Base-by-base conservation (phyloP, 2,888 invertebrate genomes). In the Maniola hyperantus region DNA sequence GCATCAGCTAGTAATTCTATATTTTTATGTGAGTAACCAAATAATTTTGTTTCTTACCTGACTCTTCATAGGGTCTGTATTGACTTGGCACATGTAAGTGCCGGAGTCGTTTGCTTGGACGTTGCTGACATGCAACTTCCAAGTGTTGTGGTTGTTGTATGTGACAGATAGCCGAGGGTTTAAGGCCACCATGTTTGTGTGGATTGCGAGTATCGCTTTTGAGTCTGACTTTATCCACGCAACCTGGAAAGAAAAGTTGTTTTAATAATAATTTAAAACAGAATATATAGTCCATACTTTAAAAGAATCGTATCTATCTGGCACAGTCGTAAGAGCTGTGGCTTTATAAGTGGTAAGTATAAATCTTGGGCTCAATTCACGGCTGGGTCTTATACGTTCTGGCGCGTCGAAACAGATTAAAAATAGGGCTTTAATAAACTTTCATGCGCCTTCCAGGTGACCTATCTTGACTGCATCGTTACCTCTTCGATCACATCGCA, bases 1-100 rank as follows among this genome's bases (percentile, higher is more conserved):
- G n/a, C n/a, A n/a, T n/a, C n/a, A n/a, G n/a, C n/a, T n/a, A n/a
- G n/a, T 4, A 26, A 26, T 26, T 26, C 4, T 26, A 26, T 26
- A 26, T 26, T 26, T 26, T 26, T 26, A 26, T 26, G 26, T 26
- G 4, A 42, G n/a, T 20, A 58, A 57, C 13, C 6, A 20, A 57
- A 26, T 6, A n/a, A 59, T 51, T 33, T 26, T 39, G 57, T 39
- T 36, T 55, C 77, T 82, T 76, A 97, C 97, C 95, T 96, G 96
- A 87, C 96, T 96, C 78, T 95, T 95, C 97, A 97, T 97, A 67
- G 97, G 97, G 83, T 97, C 97, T 67, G 97, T 97, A 90, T 97
- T 97, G 80, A 97, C 96, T 91, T 98, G 98, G 89, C 97, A 98
- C 97, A 98, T 98, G 92, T 98, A 98, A 62, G 96, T 97, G 78